Percentiles rank a stretch among this genome's conserved stretches.
Conservation (phyloP, 2,797 vertebrate species). For the Kryptopterus vitreolus region DNA sequence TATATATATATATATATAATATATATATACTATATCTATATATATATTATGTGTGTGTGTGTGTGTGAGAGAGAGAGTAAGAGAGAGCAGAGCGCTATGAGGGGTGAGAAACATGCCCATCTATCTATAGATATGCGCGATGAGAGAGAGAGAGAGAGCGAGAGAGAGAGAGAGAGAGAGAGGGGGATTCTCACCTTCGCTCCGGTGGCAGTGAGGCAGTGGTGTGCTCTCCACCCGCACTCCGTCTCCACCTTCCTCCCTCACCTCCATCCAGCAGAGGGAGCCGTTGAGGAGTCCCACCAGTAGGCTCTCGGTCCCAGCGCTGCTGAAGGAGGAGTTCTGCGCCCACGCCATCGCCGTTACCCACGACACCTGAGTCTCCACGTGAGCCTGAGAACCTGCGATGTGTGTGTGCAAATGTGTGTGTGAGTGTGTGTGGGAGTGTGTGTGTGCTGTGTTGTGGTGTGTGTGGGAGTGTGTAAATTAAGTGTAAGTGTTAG, state of each 20-base stretch:
- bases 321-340: conserved; percentile 64
- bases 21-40: no score
- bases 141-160: neutral
- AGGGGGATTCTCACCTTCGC: conserved; percentile 66
- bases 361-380: conserved; percentile 73
- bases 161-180: neutral
- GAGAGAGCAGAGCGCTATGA: neutral
- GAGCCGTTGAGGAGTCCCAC: conserved; percentile 78
- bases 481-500: neutral
- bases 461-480: no score
- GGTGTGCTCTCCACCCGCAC: conserved; percentile 68
- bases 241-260: conserved; percentile 51
- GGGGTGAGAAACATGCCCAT: no score
- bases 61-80: neutral
- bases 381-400: conserved; percentile 74
- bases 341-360: conserved; percentile 78
- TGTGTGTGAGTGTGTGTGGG: neutral
- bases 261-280: conserved; percentile 78
- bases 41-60: no score
- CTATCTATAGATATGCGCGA: no score
- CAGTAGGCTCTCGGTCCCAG: conserved; percentile 69
- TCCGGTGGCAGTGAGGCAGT: conserved; percentile 72
- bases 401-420: neutral
- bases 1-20: no score
- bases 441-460: no score